phyloP scores from a whole-genome alignment of 2,113 vertebrate species.

The Lamprologus lemairii region DNA sequence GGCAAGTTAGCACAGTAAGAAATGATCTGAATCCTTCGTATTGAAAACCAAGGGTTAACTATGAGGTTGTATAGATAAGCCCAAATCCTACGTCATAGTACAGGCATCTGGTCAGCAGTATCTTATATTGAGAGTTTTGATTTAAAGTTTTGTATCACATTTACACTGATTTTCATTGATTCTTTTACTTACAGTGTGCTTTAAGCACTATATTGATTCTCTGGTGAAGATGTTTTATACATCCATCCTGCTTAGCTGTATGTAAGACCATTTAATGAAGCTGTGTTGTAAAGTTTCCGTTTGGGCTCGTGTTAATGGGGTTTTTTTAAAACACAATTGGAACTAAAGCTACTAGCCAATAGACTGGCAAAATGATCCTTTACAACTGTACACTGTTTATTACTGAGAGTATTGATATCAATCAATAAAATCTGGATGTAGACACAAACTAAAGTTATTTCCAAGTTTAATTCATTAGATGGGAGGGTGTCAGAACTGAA shows the following conservation, averaged over 20 bases:
- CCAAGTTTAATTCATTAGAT: not conserved
- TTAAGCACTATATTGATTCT: not conserved
- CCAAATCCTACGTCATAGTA: not conserved
- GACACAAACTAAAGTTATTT: not conserved
- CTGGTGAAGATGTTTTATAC: not conserved
- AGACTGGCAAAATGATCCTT: not conserved
- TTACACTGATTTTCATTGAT: not conserved
- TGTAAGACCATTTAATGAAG: not conserved
- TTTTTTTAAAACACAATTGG: not conserved
- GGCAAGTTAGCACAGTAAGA: not conserved
- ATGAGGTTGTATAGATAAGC: not conserved
- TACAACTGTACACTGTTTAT: not conserved
- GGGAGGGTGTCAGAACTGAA: not conserved
- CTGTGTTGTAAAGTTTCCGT: not conserved
- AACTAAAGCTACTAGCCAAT: not conserved
- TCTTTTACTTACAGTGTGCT: not conserved
- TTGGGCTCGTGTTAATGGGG: not conserved
- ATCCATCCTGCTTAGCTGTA: not conserved
- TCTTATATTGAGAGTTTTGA: not conserved
- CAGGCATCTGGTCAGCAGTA: not conserved
- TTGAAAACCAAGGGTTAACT: not conserved
- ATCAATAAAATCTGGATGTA: not conserved
- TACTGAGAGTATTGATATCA: not conserved
- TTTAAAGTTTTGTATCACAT: not conserved
- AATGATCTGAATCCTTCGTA: not conserved